These are phyloP conservation scores for Pomatostomus ruficeps DNA, from an alignment of 2,113 vertebrate species.

Conservation along the genomic window DNA sequence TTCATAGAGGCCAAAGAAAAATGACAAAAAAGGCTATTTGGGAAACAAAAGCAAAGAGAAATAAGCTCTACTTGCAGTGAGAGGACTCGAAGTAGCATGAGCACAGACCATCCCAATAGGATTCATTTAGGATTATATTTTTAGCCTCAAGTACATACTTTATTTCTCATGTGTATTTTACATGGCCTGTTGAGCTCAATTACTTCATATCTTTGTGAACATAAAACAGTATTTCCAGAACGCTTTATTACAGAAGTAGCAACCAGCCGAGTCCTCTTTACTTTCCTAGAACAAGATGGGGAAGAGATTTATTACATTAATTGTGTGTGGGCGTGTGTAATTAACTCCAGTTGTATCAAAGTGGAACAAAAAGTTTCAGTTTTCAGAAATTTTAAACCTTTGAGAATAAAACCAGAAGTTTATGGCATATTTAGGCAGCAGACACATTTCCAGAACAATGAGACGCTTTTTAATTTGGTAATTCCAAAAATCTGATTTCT, in stretches of 20 bases:
- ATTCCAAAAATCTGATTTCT: not conserved
- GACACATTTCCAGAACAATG: not conserved
- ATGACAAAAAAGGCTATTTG: not conserved
- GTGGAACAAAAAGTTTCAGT: not conserved
- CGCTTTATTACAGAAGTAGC: not conserved
- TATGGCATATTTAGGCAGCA: not conserved
- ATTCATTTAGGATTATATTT: constrained; percentile 51
- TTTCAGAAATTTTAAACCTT: not conserved
- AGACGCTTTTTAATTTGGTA: not conserved
- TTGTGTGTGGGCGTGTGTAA: not conserved
- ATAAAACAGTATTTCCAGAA: not conserved
- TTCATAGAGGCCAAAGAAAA: not conserved
- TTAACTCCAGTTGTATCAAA: not conserved
- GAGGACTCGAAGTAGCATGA: not conserved
- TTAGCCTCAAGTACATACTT: constrained; percentile 30
- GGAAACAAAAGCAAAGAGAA: constrained; percentile 1
- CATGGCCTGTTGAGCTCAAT: constrained; percentile 20
- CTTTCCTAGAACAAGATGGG: not conserved
- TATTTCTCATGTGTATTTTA: constrained; percentile 49
- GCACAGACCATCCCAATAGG: not conserved
- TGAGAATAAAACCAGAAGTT: not conserved
- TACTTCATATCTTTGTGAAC: not conserved
- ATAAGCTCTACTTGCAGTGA: not conserved
- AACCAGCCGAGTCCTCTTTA: not conserved
- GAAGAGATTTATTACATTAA: not conserved